Base-by-base conservation (phyloP, 2,888 invertebrate genomes). In the Theodoxus fluviatilis region DNA sequence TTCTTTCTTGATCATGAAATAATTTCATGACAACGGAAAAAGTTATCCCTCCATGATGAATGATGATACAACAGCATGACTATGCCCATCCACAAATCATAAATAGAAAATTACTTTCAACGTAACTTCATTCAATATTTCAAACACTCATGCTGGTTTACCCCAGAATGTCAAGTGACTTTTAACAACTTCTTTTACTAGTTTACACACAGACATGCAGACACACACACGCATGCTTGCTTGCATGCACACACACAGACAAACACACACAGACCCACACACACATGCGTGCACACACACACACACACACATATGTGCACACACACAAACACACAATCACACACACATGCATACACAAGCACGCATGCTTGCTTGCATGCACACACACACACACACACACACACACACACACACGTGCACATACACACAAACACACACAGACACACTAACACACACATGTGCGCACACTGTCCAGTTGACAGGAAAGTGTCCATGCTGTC, bases 361-460 rank as follows among this genome's bases (percentile, higher is more conserved):
- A 4, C 25, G n/a, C 25, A 25, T 52, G 52, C n/a, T n/a, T 18
- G 9, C n/a, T n/a, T 52, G n/a, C 28, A 57, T 12, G 33, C 57
- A 57, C 57, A 57, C 57, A 57, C 57, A 28, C 57, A 28, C 57
- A 57, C 57, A 57, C 28, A 28, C 1, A 28, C 57, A 57, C 31
- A 2, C 31, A 7, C 57, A 57, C 7, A 47, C 47, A 31, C 18
- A 63, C 12, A 9, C 9, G 25, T 9, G n/a, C 6, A 49, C 3
- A 31, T 2, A 28, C 28, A 59, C 59, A 59, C 31, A 12, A 2
- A 15, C 22, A 3, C 2, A 7, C 22, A 35, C 35, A 33, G 4
- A n/a, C 15, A 12, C 33, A 61, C 9, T 35, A 3, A 7, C 22
- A 3, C 15, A 37, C 9, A 35, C 61, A 33, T 7, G 18, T 2